Evolutionary conservation across 2,113 vertebrate species (phyloP), one percentile per base, ranked within the genome.

Genomic region (Nesoenas mayeri): DNA sequence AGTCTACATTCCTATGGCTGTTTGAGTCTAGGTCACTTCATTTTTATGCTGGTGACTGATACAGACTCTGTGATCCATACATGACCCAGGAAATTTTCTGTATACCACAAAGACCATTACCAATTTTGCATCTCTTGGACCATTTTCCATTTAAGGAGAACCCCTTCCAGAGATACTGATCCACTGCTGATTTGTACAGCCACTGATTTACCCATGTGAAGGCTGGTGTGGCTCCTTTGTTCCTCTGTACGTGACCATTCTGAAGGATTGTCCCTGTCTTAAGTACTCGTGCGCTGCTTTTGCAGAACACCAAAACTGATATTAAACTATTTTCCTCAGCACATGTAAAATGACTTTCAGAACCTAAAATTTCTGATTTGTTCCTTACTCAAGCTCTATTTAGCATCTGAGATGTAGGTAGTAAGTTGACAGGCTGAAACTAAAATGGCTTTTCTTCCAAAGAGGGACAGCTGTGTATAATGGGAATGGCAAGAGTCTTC

Each of bases 51-150:
- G 56, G 79, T 74, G 75, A 36, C 32, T n/a, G 83, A 69, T 29
- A 40, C 10, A 61, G 75, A 15, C 17, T 74, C 79, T 40, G 25
- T 56, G 85, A 32, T 57, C 38, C 53, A 44, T 50, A 80, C 60
- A 80, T 20, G 48, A 29, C 34, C 9, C 50, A 42, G 53, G 54
- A 93, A 78, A 66, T 57, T 60, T 44, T 53, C 78, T 32, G 8
- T 32, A 8, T 6, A 4, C 14, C 57, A 6, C 28, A 10, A 44
- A 85, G 77, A 29, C 31, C 6, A 0, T 79, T 61, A 58, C 47
- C 21, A 88, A 20, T 84, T 19, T 48, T 13, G 9, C 40, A 71
- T 57, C 29, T 81, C 69, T 86, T 93, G 93, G 85, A 91, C 83
- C 53, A 47, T 42, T 88, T 47, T 79, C 77, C 65, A 74, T 5